These are phyloP conservation scores for Linepithema humile DNA, from an alignment of 1,140 invertebrate species.

Conservation along the genomic window DNA sequence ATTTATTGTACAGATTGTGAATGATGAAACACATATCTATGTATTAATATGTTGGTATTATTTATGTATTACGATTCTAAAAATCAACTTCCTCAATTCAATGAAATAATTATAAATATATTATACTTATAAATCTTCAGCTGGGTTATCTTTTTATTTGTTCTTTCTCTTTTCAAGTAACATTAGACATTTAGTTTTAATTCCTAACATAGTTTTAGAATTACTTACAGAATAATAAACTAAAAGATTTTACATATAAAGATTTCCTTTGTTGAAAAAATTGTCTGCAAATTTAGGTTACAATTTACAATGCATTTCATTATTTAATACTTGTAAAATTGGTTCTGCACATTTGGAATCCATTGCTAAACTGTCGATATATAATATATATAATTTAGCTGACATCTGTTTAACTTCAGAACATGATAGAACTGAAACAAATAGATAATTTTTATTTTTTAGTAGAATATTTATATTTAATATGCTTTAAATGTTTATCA, in stretches of 20 bases:
- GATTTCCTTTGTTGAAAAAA: slow-evolving; percentile 82
- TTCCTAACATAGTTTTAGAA: neutral
- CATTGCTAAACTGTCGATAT: slow-evolving; percentile 77
- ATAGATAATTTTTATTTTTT: slow-evolving; percentile 19
- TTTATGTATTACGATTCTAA: too few species aligned
- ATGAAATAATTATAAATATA: too few species aligned
- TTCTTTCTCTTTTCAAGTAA: too few species aligned
- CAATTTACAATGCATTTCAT: slow-evolving; percentile 61
- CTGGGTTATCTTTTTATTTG: too few species aligned
- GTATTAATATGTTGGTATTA: too few species aligned
- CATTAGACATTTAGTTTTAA: neutral
- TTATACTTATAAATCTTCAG: too few species aligned
- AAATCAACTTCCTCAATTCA: too few species aligned
- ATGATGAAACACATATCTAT: too few species aligned
- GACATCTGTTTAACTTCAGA: slow-evolving; percentile 76
- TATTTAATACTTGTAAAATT: slow-evolving; percentile 74
- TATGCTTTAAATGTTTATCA: neutral
- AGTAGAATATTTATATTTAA: neutral
- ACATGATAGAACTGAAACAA: slow-evolving; percentile 77
- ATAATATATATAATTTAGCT: slow-evolving; percentile 77
- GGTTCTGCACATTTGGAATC: slow-evolving; percentile 77
- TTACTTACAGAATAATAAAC: neutral
- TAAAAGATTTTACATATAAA: slow-evolving; percentile 77
- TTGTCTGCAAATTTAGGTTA: slow-evolving; percentile 66
- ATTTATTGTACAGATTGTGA: too few species aligned